Percentiles rank a stretch among this genome's conserved stretches.
Evolutionary conservation across 2,888 invertebrate genomes (phyloP).

Genomic region (Microchrysa polita): DNA sequence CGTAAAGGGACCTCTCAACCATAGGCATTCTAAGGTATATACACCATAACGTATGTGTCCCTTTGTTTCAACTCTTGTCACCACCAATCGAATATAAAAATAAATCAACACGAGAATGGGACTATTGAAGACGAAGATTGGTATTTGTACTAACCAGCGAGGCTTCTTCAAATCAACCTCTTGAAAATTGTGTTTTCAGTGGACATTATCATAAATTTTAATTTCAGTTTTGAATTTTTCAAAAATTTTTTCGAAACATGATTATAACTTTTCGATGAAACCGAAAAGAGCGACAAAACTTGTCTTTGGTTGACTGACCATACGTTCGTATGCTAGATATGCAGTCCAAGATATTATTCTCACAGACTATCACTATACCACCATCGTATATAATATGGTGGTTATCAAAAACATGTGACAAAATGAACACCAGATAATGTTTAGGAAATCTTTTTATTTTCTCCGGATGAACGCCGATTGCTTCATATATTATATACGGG

Average conservation of each 20-base stretch:
- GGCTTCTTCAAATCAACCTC: conserved; percentile 25
- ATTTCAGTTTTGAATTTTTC: conserved; percentile 45
- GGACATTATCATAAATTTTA: conserved; percentile 43
- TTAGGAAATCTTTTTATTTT: conserved; percentile 15
- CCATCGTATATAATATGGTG: conserved; percentile 1
- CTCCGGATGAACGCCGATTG: conserved; percentile 7
- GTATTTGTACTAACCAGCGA: conserved; percentile 32
- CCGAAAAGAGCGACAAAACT: conserved; percentile 14
- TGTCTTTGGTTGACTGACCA: background rate
- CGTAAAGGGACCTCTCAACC: conserved; percentile 22
- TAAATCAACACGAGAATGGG: conserved; percentile 46
- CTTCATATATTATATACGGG: conserved; percentile 24
- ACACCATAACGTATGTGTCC: conserved; percentile 16
- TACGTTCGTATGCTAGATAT: conserved; percentile 15
- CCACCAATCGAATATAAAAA: conserved; percentile 45
- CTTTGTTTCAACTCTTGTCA: conserved; percentile 48
- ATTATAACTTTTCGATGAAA: conserved; percentile 9
- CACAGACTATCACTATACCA: too few relatives aligned
- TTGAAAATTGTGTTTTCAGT: conserved; percentile 30
- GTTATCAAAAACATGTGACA: conserved; percentile 33
- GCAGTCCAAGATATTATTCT: background rate
- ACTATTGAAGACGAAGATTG: conserved; percentile 36
- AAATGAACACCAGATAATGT: conserved; percentile 36
- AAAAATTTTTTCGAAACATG: conserved; percentile 40
- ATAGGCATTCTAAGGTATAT: conserved; percentile 25